phyloP scores from a whole-genome alignment of 2,888 invertebrate genomes.

The Tryphoninae sp. region DNA sequence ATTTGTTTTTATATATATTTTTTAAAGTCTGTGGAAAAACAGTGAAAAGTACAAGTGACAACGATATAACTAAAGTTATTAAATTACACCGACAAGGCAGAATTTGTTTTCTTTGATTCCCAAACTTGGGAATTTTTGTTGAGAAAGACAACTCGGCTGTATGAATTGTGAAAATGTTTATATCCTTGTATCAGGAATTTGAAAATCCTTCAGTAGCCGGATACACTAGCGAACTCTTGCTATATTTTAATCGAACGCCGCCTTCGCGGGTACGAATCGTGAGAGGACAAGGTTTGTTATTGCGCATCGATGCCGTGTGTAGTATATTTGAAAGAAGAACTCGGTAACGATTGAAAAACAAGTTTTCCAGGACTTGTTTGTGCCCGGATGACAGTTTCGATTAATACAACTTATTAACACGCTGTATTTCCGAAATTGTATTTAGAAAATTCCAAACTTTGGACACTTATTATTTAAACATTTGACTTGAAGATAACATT shows the following conservation, averaged over 20 bases:
- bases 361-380: background rate
- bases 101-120: background rate
- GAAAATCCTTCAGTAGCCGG: slow-evolving; percentile 71
- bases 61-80: slow-evolving; percentile 1
- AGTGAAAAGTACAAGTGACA: background rate
- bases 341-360: background rate
- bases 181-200: slow-evolving; percentile 77
- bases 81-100: background rate
- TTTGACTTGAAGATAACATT: background rate
- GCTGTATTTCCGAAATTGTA: too few species aligned
- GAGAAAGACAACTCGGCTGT: background rate
- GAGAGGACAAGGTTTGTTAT: slow-evolving; percentile 72
- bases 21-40: background rate
- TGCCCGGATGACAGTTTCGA: too few species aligned
- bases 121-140: background rate
- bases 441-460: too few species aligned
- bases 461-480: too few species aligned
- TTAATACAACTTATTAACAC: too few species aligned
- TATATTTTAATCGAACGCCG: slow-evolving; percentile 73
- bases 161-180: slow-evolving; percentile 72
- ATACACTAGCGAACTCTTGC: slow-evolving; percentile 74
- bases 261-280: slow-evolving; percentile 64
- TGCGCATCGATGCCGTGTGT: background rate
- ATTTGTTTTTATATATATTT: background rate
- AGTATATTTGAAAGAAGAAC: background rate